Percentiles rank a stretch among this genome's conserved stretches.
Evolutionary conservation across 2,888 invertebrate genomes (phyloP).

Genomic region (Eilema griseolum): DNA sequence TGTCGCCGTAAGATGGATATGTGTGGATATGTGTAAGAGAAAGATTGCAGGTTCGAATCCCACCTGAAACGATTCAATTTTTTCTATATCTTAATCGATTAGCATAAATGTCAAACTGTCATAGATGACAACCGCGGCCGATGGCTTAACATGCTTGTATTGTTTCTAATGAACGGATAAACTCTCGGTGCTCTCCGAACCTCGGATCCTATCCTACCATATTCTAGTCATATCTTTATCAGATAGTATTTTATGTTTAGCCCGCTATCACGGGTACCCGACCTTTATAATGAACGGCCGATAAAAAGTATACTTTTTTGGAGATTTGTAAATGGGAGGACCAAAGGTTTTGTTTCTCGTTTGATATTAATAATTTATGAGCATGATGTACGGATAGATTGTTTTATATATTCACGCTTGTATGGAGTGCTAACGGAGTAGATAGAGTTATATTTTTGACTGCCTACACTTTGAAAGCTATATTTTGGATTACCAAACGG

Average conservation of each 20-base stretch:
- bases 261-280: neutral
- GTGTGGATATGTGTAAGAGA: too few species aligned
- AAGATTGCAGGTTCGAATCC: too few species aligned
- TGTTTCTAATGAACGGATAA: too few species aligned
- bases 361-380: conserved; percentile 22
- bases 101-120: too few species aligned
- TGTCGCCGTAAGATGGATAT: too few species aligned
- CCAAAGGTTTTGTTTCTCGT: conserved; percentile 24
- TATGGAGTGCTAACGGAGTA: neutral
- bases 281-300: conserved; percentile 30
- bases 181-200: too few species aligned
- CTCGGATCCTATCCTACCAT: neutral
- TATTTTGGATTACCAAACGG: too few species aligned
- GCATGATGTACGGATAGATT: conserved; percentile 10
- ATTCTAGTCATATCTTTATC: neutral
- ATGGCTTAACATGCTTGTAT: too few species aligned
- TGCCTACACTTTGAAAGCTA: too few species aligned
- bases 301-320: conserved; percentile 32
- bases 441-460: neutral
- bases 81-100: too few species aligned
- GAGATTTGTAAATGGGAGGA: conserved; percentile 31
- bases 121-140: too few species aligned
- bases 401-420: neutral
- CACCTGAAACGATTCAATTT: too few species aligned
- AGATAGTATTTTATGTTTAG: neutral